phyloP scores from a whole-genome alignment of 2,113 vertebrate genomes.

The Arothron firmamentum region DNA sequence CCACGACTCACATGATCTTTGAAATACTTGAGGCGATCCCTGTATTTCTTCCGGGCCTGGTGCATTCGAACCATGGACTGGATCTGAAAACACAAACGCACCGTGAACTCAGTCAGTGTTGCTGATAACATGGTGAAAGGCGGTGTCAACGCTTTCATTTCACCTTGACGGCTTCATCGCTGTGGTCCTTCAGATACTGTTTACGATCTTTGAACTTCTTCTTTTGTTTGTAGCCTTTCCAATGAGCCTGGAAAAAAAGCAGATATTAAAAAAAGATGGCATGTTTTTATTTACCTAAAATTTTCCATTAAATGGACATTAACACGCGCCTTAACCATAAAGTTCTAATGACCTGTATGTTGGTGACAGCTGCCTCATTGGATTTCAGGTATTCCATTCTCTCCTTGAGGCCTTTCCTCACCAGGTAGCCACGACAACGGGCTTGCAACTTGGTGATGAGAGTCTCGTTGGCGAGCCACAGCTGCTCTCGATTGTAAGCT shows the following conservation, averaged over 20 bases:
- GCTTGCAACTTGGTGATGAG: slow-evolving; percentile 90
- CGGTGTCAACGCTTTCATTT: not conserved
- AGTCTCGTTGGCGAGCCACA: slow-evolving; percentile 94
- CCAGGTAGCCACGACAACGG: slow-evolving; percentile 87
- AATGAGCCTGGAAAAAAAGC: slow-evolving; percentile 84
- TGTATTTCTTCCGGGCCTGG: slow-evolving; percentile 90
- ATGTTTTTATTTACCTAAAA: not conserved
- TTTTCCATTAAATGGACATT: too few relatives aligned
- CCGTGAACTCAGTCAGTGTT: not conserved
- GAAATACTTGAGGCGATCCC: slow-evolving; percentile 90
- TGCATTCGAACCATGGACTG: slow-evolving; percentile 93
- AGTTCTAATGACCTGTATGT: slow-evolving; percentile 83
- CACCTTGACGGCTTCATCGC: slow-evolving; percentile 88
- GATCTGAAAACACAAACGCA: slow-evolving; percentile 74
- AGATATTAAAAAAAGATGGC: not conserved
- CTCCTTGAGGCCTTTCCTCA: slow-evolving; percentile 81
- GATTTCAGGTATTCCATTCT: slow-evolving; percentile 85
- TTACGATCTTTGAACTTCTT: slow-evolving; percentile 82
- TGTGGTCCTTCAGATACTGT: slow-evolving; percentile 82
- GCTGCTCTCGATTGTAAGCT: slow-evolving; percentile 93
- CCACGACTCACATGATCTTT: slow-evolving; percentile 83
- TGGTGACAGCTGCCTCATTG: slow-evolving; percentile 86
- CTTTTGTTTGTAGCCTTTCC: slow-evolving; percentile 90
- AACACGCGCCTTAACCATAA: too few relatives aligned
- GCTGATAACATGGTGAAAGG: not conserved